These are phyloP conservation scores for Neolamprologus falcicula DNA, from an alignment of 2,113 vertebrate genomes.

Conservation along the genomic window DNA sequence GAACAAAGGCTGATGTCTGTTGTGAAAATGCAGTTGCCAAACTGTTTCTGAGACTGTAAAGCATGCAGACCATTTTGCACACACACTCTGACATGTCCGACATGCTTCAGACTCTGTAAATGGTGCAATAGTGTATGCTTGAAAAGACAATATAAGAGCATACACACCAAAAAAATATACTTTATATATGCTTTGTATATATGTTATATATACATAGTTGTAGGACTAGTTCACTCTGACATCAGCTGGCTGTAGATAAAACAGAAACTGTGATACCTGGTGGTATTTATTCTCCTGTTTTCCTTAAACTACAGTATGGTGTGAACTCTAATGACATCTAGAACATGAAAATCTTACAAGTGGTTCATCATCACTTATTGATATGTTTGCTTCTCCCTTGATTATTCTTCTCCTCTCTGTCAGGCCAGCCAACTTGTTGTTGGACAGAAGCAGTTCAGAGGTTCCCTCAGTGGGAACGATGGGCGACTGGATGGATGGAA, in stretches of 20 bases:
- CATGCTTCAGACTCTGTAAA: not conserved
- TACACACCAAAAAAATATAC: not conserved
- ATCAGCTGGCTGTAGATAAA: not conserved
- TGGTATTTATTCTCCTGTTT: not conserved
- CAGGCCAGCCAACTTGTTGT: slow-evolving; percentile 89
- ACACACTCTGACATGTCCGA: not conserved
- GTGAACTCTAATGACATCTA: not conserved
- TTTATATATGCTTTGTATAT: not conserved
- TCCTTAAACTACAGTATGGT: not conserved
- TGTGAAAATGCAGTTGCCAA: not conserved
- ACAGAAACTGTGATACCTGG: not conserved
- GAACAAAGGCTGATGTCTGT: not conserved
- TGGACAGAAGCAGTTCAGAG: slow-evolving; percentile 89
- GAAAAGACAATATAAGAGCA: not conserved
- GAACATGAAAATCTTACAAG: not conserved
- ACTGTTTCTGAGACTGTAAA: not conserved
- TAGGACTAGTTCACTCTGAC: not conserved
- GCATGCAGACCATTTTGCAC: not conserved
- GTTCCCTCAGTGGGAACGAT: slow-evolving; percentile 78
- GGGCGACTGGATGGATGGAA: slow-evolving; percentile 89
- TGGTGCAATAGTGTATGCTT: not conserved
- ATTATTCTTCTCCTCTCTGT: not conserved
- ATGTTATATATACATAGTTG: not conserved
- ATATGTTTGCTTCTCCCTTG: not conserved
- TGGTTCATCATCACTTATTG: not conserved